Percentiles rank a stretch among this genome's conserved stretches.
Conservation (phyloP, 2,113 vertebrate species). For the Etia nguti region DNA sequence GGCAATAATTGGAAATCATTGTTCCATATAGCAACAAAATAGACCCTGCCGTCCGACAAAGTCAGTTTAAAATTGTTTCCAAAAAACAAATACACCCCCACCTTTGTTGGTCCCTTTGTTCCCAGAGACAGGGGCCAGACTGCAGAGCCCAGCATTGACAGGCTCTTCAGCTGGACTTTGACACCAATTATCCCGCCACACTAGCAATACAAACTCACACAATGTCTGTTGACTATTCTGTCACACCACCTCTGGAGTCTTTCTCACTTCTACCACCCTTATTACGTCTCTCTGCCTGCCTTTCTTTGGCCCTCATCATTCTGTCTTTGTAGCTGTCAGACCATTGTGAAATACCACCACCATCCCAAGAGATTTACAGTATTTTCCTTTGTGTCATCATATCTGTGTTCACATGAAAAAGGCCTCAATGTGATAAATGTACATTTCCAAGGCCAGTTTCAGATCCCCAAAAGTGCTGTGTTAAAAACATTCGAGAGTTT, state of each 20-base stretch:
- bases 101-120: not conserved
- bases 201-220: not conserved
- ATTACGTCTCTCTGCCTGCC: not conserved
- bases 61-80: not conserved
- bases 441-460: not conserved
- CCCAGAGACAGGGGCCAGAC: not conserved
- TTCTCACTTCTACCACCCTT: not conserved
- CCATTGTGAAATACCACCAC: not conserved
- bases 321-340: not conserved
- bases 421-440: not conserved
- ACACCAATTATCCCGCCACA: slow-evolving; percentile 15
- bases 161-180: not conserved
- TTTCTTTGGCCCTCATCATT: not conserved
- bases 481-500: not conserved
- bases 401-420: not conserved
- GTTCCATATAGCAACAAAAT: not conserved
- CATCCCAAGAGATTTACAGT: not conserved
- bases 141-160: not conserved
- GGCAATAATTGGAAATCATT: not conserved
- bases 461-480: not conserved
- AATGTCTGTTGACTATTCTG: not conserved
- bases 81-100: not conserved
- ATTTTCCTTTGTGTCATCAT: not conserved
- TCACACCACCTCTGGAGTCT: not conserved
- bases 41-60: fast-evolving